Evolutionary conservation across 2,888 invertebrate genomes (phyloP).

Genomic region (Eupelmus urozonus): DNA sequence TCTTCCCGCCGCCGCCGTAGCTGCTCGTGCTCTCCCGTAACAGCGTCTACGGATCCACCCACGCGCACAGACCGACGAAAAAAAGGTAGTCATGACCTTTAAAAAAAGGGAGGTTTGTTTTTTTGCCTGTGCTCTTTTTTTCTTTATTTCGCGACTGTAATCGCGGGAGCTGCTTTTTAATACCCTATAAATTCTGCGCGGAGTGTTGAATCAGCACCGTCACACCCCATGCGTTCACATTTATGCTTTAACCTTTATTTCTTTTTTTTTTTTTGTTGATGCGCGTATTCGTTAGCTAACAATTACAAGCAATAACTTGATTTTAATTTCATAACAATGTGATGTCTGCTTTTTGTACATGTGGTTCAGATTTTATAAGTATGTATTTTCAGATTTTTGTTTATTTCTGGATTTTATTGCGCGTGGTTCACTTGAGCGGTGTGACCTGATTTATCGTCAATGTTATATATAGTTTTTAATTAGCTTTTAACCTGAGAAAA

Average conservation of each 20-base stretch:
- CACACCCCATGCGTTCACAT: not conserved
- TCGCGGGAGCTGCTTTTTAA: slow-evolving; percentile 42
- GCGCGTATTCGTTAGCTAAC: not conserved
- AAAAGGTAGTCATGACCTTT: not conserved
- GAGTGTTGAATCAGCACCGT: slow-evolving; percentile 44
- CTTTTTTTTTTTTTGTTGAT: not conserved
- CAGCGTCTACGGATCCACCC: not conserved
- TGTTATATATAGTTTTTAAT: not conserved
- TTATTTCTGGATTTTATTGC: no score
- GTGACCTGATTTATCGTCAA: not conserved
- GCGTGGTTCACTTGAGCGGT: not conserved
- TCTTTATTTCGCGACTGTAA: not conserved
- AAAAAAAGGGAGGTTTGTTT: not conserved
- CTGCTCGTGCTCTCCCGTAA: not conserved
- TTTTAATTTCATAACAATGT: no score
- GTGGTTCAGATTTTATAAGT: no score
- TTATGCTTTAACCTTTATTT: slow-evolving; percentile 21
- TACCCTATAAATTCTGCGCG: slow-evolving; percentile 38
- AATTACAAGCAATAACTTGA: no score
- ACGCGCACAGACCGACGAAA: not conserved
- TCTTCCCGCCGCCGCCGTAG: not conserved
- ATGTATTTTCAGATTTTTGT: no score
- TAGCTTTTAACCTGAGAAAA: no score
- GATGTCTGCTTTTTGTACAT: no score
- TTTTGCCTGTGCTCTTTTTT: not conserved